phyloP scores from a whole-genome alignment of 2,888 invertebrate species.

The Heliconius ismenius region DNA sequence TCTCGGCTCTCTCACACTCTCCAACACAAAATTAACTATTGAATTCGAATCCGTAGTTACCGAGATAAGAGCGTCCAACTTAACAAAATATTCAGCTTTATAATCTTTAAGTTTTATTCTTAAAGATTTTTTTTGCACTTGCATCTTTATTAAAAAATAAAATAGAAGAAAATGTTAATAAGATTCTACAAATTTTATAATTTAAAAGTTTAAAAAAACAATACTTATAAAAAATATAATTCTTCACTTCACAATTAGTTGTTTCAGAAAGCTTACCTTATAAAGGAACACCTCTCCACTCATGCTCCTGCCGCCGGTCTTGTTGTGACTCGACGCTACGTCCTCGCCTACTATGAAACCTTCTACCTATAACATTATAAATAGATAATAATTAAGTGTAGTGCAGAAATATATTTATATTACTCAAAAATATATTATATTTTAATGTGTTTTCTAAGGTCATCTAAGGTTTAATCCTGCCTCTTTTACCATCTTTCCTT shows the following conservation, averaged over 20 bases:
- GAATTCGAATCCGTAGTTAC: too few species aligned
- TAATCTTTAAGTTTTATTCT: too few species aligned
- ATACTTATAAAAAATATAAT: too few species aligned
- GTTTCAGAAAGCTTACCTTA: conserved; percentile 70
- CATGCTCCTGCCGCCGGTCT: conserved; percentile 85
- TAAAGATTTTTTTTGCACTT: too few species aligned
- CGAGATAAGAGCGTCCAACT: too few species aligned
- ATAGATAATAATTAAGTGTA: background rate
- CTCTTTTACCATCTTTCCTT: too few species aligned
- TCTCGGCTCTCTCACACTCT: background rate
- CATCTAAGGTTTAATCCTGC: too few species aligned
- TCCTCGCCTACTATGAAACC: conserved; percentile 87
- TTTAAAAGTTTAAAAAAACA: background rate
- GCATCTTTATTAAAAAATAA: too few species aligned
- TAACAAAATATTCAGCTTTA: too few species aligned
- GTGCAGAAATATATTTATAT: background rate
- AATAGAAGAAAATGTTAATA: background rate
- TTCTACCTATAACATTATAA: conserved; percentile 64
- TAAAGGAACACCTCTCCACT: conserved; percentile 83
- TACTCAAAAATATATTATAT: background rate
- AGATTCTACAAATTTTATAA: background rate
- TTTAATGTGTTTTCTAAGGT: too few species aligned
- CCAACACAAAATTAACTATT: too few species aligned
- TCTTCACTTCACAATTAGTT: background rate
- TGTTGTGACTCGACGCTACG: conserved; percentile 79